Evolutionary conservation across 2,113 vertebrate genomes (phyloP).

Genomic region (Actenoides lindsayi): DNA sequence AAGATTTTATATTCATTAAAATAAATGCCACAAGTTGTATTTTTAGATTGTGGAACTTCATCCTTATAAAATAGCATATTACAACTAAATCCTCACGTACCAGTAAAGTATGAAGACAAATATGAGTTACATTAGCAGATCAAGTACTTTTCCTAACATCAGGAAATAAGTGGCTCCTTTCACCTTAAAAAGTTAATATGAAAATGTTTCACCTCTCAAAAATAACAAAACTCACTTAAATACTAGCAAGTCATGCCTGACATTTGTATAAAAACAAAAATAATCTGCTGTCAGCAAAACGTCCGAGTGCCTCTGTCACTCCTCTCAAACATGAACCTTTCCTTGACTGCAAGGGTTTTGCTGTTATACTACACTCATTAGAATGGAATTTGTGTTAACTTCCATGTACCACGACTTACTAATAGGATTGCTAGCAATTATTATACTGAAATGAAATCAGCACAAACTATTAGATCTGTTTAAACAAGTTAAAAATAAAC

Average conservation of each 20-base stretch:
- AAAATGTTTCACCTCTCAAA: slow-evolving; percentile 49
- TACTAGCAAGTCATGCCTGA: slow-evolving; percentile 81
- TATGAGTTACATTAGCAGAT: background rate
- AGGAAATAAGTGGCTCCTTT: slow-evolving; percentile 19
- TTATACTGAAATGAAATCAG: slow-evolving; percentile 88
- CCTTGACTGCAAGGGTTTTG: slow-evolving; percentile 79
- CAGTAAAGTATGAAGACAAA: slow-evolving; percentile 45
- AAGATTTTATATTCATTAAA: slow-evolving; percentile 50
- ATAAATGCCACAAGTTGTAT: slow-evolving; percentile 12
- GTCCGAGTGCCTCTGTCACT: slow-evolving; percentile 84
- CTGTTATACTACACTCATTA: slow-evolving; percentile 88
- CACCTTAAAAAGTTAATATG: background rate
- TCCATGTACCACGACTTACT: slow-evolving; percentile 85
- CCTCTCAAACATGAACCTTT: slow-evolving; percentile 77
- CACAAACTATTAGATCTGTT: slow-evolving; percentile 88
- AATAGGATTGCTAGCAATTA: slow-evolving; percentile 87
- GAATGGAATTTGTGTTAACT: slow-evolving; percentile 98
- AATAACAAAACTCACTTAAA: slow-evolving; percentile 75
- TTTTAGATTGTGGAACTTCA: slow-evolving; percentile 26
- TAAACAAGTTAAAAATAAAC: slow-evolving; percentile 89
- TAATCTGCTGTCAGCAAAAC: slow-evolving; percentile 90
- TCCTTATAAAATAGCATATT: slow-evolving; percentile 2
- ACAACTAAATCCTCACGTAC: background rate
- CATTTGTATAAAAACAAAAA: slow-evolving; percentile 89
- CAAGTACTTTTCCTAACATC: slow-evolving; percentile 4